A percentile compares a stretch with the other conserved stretches of the same genome.
Evolutionary conservation across 2,888 invertebrate species (phyloP).

Genomic region (Phalera bucephala): DNA sequence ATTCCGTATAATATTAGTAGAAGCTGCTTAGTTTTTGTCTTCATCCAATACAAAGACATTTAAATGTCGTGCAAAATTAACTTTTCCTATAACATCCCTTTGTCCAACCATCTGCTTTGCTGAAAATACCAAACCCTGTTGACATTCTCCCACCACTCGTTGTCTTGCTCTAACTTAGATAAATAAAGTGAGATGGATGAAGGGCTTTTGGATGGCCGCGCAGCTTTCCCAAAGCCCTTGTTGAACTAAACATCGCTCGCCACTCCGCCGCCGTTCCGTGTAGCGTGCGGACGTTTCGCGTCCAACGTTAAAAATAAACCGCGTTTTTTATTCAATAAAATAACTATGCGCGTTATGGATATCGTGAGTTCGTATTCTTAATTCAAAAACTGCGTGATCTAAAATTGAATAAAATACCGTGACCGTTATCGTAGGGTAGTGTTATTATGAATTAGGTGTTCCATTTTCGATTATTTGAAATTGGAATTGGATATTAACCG

Average conservation of each 20-base stretch:
- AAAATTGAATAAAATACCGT: constrained; percentile 14
- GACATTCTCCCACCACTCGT: constrained; percentile 39
- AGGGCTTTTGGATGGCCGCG: constrained; percentile 45
- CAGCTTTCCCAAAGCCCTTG: constrained; percentile 33
- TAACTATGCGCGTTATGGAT: constrained; percentile 25
- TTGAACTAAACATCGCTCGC: constrained; percentile 13
- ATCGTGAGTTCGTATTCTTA: constrained; percentile 28
- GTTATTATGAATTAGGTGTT: constrained; percentile 27
- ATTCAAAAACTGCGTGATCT: constrained; percentile 17
- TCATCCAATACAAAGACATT: too few relatives aligned
- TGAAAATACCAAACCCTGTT: constrained; percentile 40
- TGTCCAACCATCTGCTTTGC: constrained; percentile 37
- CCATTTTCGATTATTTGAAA: constrained; percentile 29
- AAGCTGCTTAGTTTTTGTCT: too few relatives aligned
- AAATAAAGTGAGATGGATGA: constrained; percentile 21
- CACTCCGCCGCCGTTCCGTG: constrained; percentile 67
- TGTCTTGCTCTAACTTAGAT: constrained; percentile 20
- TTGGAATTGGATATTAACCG: constrained; percentile 26
- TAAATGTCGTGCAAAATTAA: constrained; percentile 39
- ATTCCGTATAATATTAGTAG: too few relatives aligned
- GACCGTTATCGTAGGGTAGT: constrained; percentile 16
- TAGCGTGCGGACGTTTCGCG: constrained; percentile 62
- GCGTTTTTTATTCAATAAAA: constrained; percentile 10
- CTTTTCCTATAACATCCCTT: constrained; percentile 28
- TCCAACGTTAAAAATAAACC: constrained; percentile 22